Evolutionary conservation across 2,113 vertebrate species (phyloP).

Genomic region (Nerophis ophidion): DNA sequence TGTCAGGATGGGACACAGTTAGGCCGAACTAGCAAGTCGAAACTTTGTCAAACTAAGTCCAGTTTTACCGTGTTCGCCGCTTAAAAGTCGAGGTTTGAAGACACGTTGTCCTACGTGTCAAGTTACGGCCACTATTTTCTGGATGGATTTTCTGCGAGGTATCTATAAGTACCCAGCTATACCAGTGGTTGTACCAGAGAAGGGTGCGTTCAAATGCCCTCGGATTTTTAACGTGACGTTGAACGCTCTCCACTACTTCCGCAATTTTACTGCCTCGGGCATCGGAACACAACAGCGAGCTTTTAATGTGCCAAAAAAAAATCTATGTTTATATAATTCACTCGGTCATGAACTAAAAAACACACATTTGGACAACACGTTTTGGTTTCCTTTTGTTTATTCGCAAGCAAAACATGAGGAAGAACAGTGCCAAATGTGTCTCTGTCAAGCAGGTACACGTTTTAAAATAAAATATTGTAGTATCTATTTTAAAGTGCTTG

Average conservation of each 20-base stretch:
- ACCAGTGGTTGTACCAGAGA: neutral
- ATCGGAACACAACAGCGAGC: too few species aligned
- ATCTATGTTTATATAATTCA: neutral
- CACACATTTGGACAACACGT: too few species aligned
- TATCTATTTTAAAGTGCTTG: too few species aligned
- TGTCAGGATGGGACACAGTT: neutral
- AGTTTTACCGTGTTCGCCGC: neutral
- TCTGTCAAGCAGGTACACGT: too few species aligned
- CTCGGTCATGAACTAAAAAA: neutral
- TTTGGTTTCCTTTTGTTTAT: too few species aligned
- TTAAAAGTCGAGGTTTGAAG: neutral
- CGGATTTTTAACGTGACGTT: constrained; percentile 14
- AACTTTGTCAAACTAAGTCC: neutral
- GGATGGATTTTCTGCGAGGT: constrained; percentile 15
- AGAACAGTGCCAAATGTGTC: neutral
- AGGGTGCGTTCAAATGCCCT: constrained; percentile 29
- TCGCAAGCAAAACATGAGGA: neutral
- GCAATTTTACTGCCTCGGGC: neutral
- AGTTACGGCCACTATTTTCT: constrained; percentile 12
- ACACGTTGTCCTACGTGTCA: neutral
- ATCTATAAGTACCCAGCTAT: neutral
- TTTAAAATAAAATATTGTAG: too few species aligned
- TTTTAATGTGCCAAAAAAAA: neutral
- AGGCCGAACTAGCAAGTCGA: neutral
- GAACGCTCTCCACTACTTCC: neutral